These are phyloP conservation scores for Hydrolagus affinis DNA, from an alignment of 2,113 vertebrate genomes.

Conservation along the genomic window DNA sequence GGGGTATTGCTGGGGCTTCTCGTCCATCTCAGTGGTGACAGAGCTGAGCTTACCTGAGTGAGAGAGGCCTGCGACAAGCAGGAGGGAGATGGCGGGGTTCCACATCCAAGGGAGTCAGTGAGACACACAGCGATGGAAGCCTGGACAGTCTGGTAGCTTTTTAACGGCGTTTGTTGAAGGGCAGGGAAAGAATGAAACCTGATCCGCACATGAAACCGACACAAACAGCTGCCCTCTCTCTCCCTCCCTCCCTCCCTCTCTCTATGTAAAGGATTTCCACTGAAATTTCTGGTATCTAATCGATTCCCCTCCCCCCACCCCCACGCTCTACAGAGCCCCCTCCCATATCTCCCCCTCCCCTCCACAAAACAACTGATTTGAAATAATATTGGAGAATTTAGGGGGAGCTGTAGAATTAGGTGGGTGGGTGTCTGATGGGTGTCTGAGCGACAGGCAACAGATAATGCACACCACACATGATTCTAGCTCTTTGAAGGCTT, in stretches of 20 bases:
- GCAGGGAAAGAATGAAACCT: conserved; percentile 7
- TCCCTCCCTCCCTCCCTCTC: too few species aligned
- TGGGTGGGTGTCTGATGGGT: too few species aligned
- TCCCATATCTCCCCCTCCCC: too few species aligned
- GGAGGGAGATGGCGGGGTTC: not conserved
- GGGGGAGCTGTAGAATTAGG: too few species aligned
- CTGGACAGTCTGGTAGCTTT: not conserved
- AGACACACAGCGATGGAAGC: not conserved
- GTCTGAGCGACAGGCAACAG: too few species aligned
- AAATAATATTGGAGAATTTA: too few species aligned
- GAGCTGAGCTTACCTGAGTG: not conserved
- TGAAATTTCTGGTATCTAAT: too few species aligned
- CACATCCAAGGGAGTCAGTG: not conserved
- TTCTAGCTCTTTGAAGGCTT: not conserved
- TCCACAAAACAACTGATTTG: too few species aligned
- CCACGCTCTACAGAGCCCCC: too few species aligned
- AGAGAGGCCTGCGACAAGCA: not conserved
- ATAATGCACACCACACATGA: not conserved
- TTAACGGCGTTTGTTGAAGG: conserved; percentile 18
- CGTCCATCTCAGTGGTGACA: not conserved
- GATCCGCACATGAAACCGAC: conserved; percentile 10
- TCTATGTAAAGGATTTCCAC: not conserved
- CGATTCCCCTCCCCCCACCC: too few species aligned
- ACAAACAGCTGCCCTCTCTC: conserved; percentile 20
- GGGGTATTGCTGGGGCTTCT: not conserved